phyloP scores from a whole-genome alignment of 2,797 vertebrate species.

The Cynodonichthys magdalenae region DNA sequence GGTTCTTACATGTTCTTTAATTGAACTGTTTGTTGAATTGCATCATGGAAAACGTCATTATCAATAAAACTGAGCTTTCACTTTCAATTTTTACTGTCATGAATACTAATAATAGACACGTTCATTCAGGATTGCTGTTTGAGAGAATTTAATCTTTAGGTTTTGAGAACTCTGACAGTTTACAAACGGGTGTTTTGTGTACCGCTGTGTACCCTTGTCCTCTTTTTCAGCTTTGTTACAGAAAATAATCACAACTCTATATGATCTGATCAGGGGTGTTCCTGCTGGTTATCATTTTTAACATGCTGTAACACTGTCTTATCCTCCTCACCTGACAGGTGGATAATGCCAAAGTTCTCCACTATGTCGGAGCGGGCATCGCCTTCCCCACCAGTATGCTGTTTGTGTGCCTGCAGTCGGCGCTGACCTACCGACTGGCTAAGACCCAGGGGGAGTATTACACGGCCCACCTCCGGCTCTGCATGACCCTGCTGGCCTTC shows the following conservation, averaged over 20 bases:
- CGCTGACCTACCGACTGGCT: conserved; percentile 90
- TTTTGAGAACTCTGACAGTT: too few relatives aligned
- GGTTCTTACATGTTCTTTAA: too few relatives aligned
- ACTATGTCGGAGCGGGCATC: conserved; percentile 90
- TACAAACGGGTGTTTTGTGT: too few relatives aligned
- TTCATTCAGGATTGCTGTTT: too few relatives aligned
- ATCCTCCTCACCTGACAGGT: conserved; percentile 76
- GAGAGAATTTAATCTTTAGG: too few relatives aligned
- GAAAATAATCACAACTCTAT: neutral
- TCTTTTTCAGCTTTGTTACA: conserved; percentile 3
- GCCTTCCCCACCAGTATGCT: conserved; percentile 93
- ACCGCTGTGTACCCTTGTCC: neutral
- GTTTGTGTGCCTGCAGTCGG: conserved; percentile 89
- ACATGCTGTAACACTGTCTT: neutral
- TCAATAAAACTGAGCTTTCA: too few relatives aligned
- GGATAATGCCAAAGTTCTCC: conserved; percentile 90
- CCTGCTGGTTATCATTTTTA: neutral
- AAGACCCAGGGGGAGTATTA: conserved; percentile 87
- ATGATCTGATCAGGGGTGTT: neutral
- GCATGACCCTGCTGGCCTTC: conserved; percentile 86
- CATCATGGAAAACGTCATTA: too few relatives aligned
- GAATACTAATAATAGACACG: too few relatives aligned
- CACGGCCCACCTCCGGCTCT: conserved; percentile 85
- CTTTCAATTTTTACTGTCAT: too few relatives aligned
- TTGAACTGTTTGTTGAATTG: too few relatives aligned